phyloP scores from a whole-genome alignment of 64 coral and sea anemone species.

The Anthopleura sola region DNA sequence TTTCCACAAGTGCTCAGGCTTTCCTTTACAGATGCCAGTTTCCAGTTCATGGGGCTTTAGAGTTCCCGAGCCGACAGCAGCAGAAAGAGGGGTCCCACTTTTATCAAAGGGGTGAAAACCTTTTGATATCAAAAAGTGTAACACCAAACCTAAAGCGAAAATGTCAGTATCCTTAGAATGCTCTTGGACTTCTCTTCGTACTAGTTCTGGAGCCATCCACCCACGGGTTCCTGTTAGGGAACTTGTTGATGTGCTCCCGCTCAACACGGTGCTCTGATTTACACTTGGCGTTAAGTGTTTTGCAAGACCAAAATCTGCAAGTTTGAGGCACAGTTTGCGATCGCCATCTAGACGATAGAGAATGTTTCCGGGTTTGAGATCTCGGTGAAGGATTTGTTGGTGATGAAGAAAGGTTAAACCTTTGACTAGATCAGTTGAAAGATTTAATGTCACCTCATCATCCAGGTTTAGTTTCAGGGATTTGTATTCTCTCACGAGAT shows the following conservation, averaged over 20 bases:
- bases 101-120: slow-evolving; percentile 35
- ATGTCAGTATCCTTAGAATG: slow-evolving; percentile 28
- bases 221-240: slow-evolving; percentile 39
- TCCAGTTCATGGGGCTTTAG: slow-evolving; percentile 32
- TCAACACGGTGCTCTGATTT: slow-evolving; percentile 8
- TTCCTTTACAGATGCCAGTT: slow-evolving; percentile 20
- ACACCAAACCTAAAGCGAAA: slow-evolving; percentile 35
- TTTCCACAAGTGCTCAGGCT: background rate
- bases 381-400: background rate
- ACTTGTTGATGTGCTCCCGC: background rate
- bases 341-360: background rate
- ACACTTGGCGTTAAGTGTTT: slow-evolving; percentile 15
- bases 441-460: slow-evolving; percentile 12
- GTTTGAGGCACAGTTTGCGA: background rate
- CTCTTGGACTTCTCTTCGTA: background rate
- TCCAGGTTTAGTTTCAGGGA: background rate
- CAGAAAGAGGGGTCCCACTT: background rate
- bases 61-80: background rate
- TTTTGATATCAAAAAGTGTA: slow-evolving; percentile 32
- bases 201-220: slow-evolving; percentile 56
- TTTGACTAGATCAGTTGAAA: background rate
- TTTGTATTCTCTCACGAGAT: background rate
- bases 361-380: slow-evolving; percentile 15
- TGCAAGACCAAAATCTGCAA: slow-evolving; percentile 13
- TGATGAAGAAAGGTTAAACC: slow-evolving; percentile 4